Evolutionary conservation across 1,140 invertebrate genomes (phyloP).

Genomic region (Xylocopa sonorina): DNA sequence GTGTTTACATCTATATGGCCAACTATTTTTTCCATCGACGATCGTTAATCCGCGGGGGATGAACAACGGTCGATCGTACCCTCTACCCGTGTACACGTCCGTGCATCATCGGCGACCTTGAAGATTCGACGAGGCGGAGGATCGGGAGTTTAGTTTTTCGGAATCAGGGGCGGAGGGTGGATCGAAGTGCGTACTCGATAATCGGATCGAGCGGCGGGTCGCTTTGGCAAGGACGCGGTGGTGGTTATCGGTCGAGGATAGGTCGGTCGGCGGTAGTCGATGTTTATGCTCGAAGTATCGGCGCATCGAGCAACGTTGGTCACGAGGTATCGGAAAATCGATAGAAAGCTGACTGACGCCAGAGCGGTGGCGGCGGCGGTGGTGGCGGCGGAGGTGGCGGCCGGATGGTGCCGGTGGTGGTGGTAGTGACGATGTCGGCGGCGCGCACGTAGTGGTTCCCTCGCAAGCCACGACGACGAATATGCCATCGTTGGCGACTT

Average conservation of each 20-base stretch:
- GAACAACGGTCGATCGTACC: no score
- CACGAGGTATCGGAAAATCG: slow-evolving; percentile 81
- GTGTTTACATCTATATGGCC: no score
- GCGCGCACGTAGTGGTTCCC: slow-evolving; percentile 47
- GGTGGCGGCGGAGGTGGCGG: slow-evolving; percentile 15
- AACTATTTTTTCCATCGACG: no score
- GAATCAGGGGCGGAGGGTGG: neutral
- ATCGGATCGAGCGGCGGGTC: slow-evolving; percentile 37
- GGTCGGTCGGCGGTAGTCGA: slow-evolving; percentile 59
- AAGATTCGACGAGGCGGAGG: no score
- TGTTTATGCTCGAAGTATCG: slow-evolving; percentile 74
- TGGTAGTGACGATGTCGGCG: slow-evolving; percentile 16
- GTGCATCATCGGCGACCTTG: no score
- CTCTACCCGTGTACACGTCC: no score
- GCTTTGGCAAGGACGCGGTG: slow-evolving; percentile 9
- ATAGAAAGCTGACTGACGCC: slow-evolving; percentile 77
- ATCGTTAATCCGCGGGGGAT: no score
- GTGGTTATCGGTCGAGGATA: slow-evolving; percentile 4
- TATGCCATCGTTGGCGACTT: slow-evolving; percentile 43
- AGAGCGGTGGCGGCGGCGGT: slow-evolving; percentile 27
- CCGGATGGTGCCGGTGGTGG: neutral
- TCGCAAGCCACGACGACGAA: slow-evolving; percentile 23
- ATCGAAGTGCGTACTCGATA: slow-evolving; percentile 34
- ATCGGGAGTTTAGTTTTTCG: no score
- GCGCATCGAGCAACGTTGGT: slow-evolving; percentile 76